phyloP scores from a whole-genome alignment of 2,888 invertebrate species.

The Tortrix viridana region DNA sequence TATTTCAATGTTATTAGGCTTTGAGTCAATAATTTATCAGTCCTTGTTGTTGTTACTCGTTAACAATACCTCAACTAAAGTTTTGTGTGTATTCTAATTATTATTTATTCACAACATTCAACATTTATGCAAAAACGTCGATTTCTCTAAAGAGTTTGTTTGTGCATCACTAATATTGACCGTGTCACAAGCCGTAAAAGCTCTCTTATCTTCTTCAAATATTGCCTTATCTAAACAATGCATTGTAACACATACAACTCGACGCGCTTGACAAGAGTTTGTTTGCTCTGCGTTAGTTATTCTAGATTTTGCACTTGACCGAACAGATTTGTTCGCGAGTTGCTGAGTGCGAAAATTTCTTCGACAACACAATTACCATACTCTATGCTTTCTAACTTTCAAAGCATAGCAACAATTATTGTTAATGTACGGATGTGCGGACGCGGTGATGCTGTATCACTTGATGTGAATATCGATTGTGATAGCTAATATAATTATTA shows the following conservation, averaged over 20 bases:
- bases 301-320: constrained; percentile 7
- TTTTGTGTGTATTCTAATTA: too few species aligned
- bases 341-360: constrained; percentile 64
- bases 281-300: constrained; percentile 12
- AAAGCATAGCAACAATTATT: constrained; percentile 46
- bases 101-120: too few species aligned
- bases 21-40: too few species aligned
- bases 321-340: constrained; percentile 60
- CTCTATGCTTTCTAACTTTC: constrained; percentile 63
- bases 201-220: constrained; percentile 15
- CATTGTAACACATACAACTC: constrained; percentile 13
- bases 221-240: constrained; percentile 14
- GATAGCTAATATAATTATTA: constrained; percentile 25
- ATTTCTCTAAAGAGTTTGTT: not conserved
- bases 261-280: constrained; percentile 41
- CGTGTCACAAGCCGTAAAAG: constrained; percentile 9
- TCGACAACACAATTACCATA: constrained; percentile 62
- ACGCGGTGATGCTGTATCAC: constrained; percentile 37
- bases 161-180: constrained; percentile 8
- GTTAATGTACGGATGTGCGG: constrained; percentile 33
- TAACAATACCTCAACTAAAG: too few species aligned
- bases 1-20: too few species aligned
- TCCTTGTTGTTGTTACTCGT: too few species aligned
- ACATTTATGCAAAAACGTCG: too few species aligned
- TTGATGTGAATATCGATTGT: constrained; percentile 18